A percentile compares a stretch with the other conserved stretches of the same genome.
Evolutionary conservation across 1,140 invertebrate species (phyloP).

Genomic region (Acromyrmex echinatior): DNA sequence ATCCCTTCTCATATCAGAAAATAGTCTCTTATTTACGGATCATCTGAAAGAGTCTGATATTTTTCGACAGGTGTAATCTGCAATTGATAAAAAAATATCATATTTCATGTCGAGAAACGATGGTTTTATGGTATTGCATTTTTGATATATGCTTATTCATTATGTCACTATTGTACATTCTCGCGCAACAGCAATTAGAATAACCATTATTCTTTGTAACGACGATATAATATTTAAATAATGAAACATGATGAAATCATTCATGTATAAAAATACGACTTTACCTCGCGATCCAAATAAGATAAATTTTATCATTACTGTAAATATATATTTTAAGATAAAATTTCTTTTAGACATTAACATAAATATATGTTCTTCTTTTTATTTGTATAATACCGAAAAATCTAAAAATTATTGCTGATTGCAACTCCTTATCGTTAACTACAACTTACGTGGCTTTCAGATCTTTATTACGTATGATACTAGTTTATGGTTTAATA

Average conservation of each 20-base stretch:
- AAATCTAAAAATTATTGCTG: not conserved
- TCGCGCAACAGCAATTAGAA: conserved; percentile 7
- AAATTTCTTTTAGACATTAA: not conserved
- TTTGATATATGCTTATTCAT: not conserved
- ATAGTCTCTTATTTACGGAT: not conserved
- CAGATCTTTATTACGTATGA: conserved; percentile 2
- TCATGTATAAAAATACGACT: not conserved
- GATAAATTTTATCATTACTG: not conserved
- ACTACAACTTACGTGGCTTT: not conserved
- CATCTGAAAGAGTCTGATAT: not conserved
- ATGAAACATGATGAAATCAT: conserved; percentile 2
- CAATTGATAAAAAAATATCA: conserved; percentile 35
- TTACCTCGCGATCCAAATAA: not conserved
- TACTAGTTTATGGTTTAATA: not conserved
- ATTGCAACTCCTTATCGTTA: conserved; percentile 22
- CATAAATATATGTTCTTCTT: not conserved
- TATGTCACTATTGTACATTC: not conserved
- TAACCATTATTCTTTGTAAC: not conserved
- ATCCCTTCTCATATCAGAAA: not conserved
- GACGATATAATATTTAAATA: conserved; percentile 4
- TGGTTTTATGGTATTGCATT: not conserved
- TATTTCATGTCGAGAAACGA: not conserved
- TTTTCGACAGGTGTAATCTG: not conserved
- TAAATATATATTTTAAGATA: not conserved
- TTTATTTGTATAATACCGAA: not conserved